Evolutionary conservation across 2,113 vertebrate species (phyloP), one percentile per base, ranked within the genome.

Genomic region (Seriola aureovittata): DNA sequence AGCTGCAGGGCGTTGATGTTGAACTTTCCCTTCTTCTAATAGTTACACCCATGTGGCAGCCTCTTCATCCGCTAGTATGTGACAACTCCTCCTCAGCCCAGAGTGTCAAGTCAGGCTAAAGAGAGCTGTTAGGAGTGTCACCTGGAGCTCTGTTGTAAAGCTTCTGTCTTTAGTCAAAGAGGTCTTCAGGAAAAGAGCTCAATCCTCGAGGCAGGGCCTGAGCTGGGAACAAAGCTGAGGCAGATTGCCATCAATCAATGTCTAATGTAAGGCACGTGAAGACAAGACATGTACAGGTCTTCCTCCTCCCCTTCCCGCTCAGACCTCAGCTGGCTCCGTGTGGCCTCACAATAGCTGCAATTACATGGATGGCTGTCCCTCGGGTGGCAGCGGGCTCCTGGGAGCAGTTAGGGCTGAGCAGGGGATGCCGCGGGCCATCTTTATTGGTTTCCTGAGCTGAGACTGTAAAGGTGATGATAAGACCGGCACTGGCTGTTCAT

Each of bases 311-410:
- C 50, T 66, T 74, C 75, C 80, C 34, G 48, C 55, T 76, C 77
- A 80, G 89, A 84, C 88, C 93, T 92, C 94, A 95, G 91, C 93
- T 95, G 93, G 90, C 75, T 82, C 14, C 69, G 59, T 17, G 21
- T 40, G 50, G 81, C 84, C 78, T 21, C 75, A 90, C 84, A 95
- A 93, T 91, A 85, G 89, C 86, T 83, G 74, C 89, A 93, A 93
- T 95, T 94, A 95, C 89, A 91, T 16, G 21, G 74, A 69, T 46
- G 19, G 68, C 8, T 16, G 72, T 84, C 79, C 63, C 86, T 59
- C 5, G 68, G 86, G 77, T 16, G 36, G 29, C 46, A 4, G 40
- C 21, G 0, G 78, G 34, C 88, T 86, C 88, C 0, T 1, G 77
- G 86, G 93, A 81, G 89, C 79, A 67, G 78, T 94, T 93, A 88